Conservation (phyloP, 2,888 invertebrate genomes). For the Mythimna vitellina region DNA sequence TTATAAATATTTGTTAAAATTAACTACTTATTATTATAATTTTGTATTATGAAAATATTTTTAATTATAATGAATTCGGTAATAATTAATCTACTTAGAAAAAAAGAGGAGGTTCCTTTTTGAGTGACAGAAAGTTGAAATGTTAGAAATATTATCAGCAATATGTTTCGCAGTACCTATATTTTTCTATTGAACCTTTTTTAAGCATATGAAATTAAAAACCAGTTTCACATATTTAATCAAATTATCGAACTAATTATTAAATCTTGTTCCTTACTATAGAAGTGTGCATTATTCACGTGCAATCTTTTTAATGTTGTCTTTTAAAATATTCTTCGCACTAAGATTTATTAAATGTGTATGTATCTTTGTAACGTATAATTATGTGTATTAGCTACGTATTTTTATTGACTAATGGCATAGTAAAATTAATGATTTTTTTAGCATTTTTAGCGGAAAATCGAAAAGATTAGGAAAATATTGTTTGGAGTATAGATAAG, state of each 20-base stretch:
- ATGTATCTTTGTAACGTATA: constrained; percentile 13
- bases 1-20: constrained; percentile 6
- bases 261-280: constrained; percentile 51
- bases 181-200: neutral
- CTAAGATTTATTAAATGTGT: constrained; percentile 30
- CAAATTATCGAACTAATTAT: constrained; percentile 4
- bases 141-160: neutral
- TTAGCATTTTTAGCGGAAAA: constrained; percentile 22
- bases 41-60: constrained; percentile 3
- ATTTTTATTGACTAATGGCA: constrained; percentile 37
- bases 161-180: neutral
- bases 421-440: constrained; percentile 32
- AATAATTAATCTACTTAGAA: constrained; percentile 6
- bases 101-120: neutral
- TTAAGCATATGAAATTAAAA: neutral
- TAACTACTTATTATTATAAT: constrained; percentile 1
- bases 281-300: constrained; percentile 58
- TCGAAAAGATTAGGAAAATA: constrained; percentile 29
- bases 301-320: constrained; percentile 58
- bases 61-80: constrained; percentile 35
- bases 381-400: constrained; percentile 40
- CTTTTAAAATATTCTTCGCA: constrained; percentile 16
- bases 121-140: constrained; percentile 26
- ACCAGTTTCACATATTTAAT: constrained; percentile 27
- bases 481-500: constrained; percentile 6